Evolutionary conservation across 2,113 vertebrate species (phyloP).

Genomic region (Passer montanus): DNA sequence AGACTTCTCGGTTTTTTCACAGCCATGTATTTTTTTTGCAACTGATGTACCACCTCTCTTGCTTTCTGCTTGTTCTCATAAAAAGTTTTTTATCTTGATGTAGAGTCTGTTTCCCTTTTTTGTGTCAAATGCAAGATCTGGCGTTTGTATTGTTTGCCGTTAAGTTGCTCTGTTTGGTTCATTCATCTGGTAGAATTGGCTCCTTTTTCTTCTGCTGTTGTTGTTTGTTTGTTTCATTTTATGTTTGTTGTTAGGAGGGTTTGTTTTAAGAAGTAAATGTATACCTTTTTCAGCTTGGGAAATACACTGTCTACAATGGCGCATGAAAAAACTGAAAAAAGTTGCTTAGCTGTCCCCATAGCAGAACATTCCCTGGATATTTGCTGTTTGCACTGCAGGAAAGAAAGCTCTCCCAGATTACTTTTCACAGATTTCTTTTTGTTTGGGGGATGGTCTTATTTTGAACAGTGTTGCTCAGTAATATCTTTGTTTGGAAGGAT

Average conservation of each 20-base stretch:
- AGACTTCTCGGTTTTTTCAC: background rate
- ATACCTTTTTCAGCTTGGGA: background rate
- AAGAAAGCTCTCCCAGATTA: background rate
- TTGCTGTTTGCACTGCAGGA: background rate
- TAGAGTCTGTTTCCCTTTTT: background rate
- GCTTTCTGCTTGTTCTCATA: background rate
- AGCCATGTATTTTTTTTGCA: slow-evolving; percentile 13
- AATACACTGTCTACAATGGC: background rate
- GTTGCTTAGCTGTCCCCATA: background rate
- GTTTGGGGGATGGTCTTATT: background rate
- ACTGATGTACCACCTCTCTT: background rate
- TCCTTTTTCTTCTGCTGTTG: background rate
- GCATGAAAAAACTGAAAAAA: background rate
- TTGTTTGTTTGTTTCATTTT: background rate
- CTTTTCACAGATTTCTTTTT: background rate
- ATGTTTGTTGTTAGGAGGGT: background rate
- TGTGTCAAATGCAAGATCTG: background rate
- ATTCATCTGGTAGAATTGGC: background rate
- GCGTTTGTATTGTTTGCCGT: background rate
- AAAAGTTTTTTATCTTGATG: background rate
- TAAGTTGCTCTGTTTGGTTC: background rate
- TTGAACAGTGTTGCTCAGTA: slow-evolving; percentile 11
- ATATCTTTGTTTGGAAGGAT: slow-evolving; percentile 29
- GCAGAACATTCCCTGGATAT: background rate
- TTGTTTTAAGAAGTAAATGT: background rate